These are phyloP conservation scores for Micrasema longulum DNA, from an alignment of 1,140 invertebrate genomes.

Conservation along the genomic window DNA sequence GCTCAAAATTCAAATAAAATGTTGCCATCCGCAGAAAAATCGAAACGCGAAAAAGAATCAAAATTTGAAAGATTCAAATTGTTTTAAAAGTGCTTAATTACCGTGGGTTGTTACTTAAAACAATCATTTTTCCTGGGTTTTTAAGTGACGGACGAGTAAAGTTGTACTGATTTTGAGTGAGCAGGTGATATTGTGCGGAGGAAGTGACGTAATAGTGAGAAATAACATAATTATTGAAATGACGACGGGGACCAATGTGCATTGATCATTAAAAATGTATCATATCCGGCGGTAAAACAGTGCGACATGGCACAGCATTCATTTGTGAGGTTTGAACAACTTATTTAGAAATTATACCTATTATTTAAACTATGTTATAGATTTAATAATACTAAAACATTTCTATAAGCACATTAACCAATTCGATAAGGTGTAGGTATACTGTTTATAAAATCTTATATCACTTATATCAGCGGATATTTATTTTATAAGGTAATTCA, in stretches of 20 bases:
- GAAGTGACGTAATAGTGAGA: constrained; percentile 29
- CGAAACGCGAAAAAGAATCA: constrained; percentile 2
- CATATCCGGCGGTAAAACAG: constrained; percentile 31
- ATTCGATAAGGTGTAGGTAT: too few relatives aligned
- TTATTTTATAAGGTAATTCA: too few relatives aligned
- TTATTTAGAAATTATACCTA: too few relatives aligned
- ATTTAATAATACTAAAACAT: too few relatives aligned
- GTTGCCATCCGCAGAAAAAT: constrained; percentile 10
- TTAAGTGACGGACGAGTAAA: background rate
- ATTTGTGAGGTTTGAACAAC: background rate
- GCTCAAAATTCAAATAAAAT: constrained; percentile 16
- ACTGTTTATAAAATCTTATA: too few relatives aligned
- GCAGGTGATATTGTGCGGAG: constrained; percentile 16
- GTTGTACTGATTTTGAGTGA: background rate
- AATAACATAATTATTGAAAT: constrained; percentile 1
- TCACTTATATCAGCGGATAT: too few relatives aligned
- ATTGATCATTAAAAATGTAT: constrained; percentile 27
- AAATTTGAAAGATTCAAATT: background rate
- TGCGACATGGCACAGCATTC: constrained; percentile 36
- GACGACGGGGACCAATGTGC: background rate
- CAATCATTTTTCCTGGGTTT: background rate
- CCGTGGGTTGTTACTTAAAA: background rate
- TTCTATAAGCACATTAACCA: too few relatives aligned
- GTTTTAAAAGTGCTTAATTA: background rate
- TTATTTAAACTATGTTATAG: too few relatives aligned